Conservation (phyloP, 1,140 invertebrate species). For the Aleiodes sp. region DNA sequence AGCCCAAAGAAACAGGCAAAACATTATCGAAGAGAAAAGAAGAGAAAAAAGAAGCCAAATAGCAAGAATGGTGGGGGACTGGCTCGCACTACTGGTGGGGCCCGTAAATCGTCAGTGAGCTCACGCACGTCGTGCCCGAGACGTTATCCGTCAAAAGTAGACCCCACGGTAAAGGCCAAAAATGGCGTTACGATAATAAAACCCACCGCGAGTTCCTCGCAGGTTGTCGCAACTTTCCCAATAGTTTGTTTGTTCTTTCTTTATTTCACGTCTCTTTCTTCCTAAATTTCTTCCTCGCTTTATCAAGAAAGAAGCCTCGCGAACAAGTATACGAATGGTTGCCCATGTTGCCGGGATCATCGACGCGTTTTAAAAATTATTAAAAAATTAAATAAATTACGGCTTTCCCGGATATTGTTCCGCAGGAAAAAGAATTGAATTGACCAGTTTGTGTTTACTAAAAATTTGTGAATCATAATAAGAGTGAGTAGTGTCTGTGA, state of each 20-base stretch:
- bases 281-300: too few relatives aligned
- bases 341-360: too few relatives aligned
- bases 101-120: conserved; percentile 48
- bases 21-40: too few relatives aligned
- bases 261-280: background rate
- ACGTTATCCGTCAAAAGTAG: conserved; percentile 34
- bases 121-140: conserved; percentile 48
- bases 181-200: conserved; percentile 52
- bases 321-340: too few relatives aligned
- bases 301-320: too few relatives aligned
- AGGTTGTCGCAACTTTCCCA: conserved; percentile 5
- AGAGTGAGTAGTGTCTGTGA: too few relatives aligned
- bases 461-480: too few relatives aligned
- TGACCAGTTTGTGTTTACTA: too few relatives aligned
- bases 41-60: conserved; percentile 32
- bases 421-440: too few relatives aligned
- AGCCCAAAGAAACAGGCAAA: background rate
- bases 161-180: conserved; percentile 42
- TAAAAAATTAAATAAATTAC: too few relatives aligned
- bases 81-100: conserved; percentile 23
- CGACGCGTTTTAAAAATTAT: too few relatives aligned
- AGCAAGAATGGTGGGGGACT: conserved; percentile 34
- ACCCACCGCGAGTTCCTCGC: background rate
- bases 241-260: background rate
- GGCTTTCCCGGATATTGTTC: too few relatives aligned